Conservation (phyloP, 2,888 invertebrate species). For the Atethmia centrago region DNA sequence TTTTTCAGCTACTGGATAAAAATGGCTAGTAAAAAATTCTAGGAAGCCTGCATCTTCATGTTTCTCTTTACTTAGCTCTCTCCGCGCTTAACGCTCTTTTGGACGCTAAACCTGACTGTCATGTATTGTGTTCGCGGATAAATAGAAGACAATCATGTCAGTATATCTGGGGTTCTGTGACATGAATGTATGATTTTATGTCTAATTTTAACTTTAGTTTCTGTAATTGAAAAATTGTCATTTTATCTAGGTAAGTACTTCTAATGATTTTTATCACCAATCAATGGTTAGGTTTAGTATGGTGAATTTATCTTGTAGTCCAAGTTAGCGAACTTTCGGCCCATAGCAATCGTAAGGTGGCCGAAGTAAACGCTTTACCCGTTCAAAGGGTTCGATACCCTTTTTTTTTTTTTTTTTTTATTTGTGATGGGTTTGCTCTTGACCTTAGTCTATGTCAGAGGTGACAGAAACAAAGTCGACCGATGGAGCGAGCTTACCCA, state of each 20-base stretch:
- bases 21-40: background rate
- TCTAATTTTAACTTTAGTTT: background rate
- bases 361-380: too few species aligned
- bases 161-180: background rate
- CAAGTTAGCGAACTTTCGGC: background rate
- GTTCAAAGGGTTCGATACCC: too few species aligned
- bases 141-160: background rate
- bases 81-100: background rate
- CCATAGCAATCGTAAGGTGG: background rate
- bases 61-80: background rate
- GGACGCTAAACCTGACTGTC: background rate
- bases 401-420: too few species aligned
- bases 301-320: background rate
- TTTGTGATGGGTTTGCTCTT: too few species aligned
- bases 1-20: constrained; percentile 2
- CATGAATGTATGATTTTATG: background rate
- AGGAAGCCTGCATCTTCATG: too few species aligned
- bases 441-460: too few species aligned
- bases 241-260: background rate
- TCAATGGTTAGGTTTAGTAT: background rate
- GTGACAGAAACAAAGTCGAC: too few species aligned
- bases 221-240: background rate
- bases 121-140: background rate
- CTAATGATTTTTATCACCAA: background rate
- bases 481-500: too few species aligned